Evolutionary conservation across 2,888 invertebrate genomes (phyloP).

Genomic region (Ichneumoninae sp.): DNA sequence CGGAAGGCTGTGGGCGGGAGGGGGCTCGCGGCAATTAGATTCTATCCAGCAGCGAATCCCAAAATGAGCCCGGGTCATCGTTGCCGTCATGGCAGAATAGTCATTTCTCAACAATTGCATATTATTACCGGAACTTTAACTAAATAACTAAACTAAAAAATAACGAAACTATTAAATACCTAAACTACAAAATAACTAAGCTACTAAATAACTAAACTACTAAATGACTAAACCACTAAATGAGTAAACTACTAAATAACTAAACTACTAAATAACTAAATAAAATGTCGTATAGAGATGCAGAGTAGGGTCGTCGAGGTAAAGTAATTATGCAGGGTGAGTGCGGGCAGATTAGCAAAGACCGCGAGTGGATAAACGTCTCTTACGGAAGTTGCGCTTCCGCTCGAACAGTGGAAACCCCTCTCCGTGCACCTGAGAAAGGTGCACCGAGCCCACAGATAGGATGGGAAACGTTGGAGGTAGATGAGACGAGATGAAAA

Average conservation of each 20-base stretch:
- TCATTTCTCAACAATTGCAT: background rate
- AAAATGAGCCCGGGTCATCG: conserved; percentile 2
- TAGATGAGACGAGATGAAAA: conserved; percentile 35
- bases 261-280: background rate
- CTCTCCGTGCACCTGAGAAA: conserved; percentile 33
- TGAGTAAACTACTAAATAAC: background rate
- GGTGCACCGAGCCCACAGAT: conserved; percentile 38
- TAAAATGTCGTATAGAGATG: background rate
- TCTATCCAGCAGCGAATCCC: conserved; percentile 2
- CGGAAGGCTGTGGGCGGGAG: background rate
- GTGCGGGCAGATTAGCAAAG: conserved; percentile 8
- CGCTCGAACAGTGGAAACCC: conserved; percentile 34
- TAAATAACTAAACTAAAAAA: too few species aligned
- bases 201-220: too few species aligned
- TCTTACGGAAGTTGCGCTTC: conserved; percentile 49
- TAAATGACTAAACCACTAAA: background rate
- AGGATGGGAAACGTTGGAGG: conserved; percentile 40
- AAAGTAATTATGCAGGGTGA: conserved; percentile 22
- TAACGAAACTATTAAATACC: too few species aligned
- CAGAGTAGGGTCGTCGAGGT: background rate
- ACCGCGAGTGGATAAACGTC: conserved; percentile 26
- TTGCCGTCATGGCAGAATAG: background rate
- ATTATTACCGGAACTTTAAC: background rate
- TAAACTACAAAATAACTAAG: too few species aligned
- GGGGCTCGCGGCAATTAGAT: conserved; percentile 29